Conservation (phyloP, 1,140 invertebrate genomes). For the Latrodectus geometricus region DNA sequence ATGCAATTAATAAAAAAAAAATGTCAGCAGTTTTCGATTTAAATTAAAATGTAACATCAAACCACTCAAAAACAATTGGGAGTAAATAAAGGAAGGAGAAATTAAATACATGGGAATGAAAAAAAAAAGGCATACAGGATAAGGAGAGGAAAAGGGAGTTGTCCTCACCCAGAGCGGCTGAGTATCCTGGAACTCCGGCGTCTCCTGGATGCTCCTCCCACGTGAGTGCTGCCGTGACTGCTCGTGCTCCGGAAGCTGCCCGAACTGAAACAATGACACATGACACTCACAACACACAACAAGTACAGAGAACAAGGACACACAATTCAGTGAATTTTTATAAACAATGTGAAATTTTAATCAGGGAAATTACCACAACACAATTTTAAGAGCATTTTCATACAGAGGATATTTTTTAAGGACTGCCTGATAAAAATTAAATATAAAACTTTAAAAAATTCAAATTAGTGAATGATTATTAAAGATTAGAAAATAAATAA, state of each 20-base stretch:
- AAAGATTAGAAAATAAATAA: no score
- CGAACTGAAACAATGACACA: slow-evolving; percentile 32
- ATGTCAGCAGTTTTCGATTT: no score
- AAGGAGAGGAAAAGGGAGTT: not conserved
- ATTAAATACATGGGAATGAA: not conserved
- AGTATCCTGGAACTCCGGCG: slow-evolving; percentile 47
- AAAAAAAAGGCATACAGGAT: not conserved
- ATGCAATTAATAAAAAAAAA: no score
- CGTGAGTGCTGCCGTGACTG: slow-evolving; percentile 39
- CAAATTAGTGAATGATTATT: no score
- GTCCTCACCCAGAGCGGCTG: slow-evolving; percentile 51
- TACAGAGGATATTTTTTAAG: no score
- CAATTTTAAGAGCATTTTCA: no score
- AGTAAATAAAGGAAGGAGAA: not conserved
- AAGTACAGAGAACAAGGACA: slow-evolving; percentile 2
- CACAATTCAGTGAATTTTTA: not conserved
- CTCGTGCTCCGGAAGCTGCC: slow-evolving; percentile 57
- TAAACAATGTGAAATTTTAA: no score
- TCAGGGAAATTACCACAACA: no score
- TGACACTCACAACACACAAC: slow-evolving; percentile 9
- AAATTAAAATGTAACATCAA: no score
- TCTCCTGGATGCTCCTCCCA: slow-evolving; percentile 7
- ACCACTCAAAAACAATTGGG: not conserved
- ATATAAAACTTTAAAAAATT: no score
- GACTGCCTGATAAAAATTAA: no score